A percentile compares a stretch with the other conserved stretches of the same genome.
These are phyloP conservation scores for Nothura maculosa DNA, from an alignment of 2,797 vertebrate genomes.

Conservation along the genomic window DNA sequence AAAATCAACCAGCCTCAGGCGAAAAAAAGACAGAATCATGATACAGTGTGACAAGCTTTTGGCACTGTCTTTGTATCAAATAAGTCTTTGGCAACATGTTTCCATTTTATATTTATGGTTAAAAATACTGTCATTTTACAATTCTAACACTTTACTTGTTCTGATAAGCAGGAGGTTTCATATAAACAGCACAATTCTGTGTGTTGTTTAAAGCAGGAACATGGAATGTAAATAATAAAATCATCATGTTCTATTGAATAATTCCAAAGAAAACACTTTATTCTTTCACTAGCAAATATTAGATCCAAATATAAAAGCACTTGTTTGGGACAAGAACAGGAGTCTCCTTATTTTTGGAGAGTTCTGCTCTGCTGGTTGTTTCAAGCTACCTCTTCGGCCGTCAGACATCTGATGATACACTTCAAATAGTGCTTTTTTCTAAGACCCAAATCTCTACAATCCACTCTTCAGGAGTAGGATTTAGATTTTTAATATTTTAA, in stretches of 20 bases:
- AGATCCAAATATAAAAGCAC: not conserved
- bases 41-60: conserved; percentile 55
- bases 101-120: conserved; percentile 50
- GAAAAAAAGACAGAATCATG: conserved; percentile 55
- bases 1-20: conserved; percentile 53
- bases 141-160: conserved; percentile 44
- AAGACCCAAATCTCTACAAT: not conserved
- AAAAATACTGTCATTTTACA: conserved; percentile 30
- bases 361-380: not conserved
- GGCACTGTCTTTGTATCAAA: conserved; percentile 23
- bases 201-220: conserved; percentile 13
- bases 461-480: not conserved
- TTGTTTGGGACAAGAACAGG: not conserved
- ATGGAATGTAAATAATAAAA: conserved; percentile 38
- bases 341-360: not conserved
- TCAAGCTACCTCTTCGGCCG: not conserved
- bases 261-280: conserved; percentile 4
- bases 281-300: not conserved
- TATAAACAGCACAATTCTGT: conserved; percentile 22
- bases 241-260: not conserved
- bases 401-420: not conserved
- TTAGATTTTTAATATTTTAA: not conserved
- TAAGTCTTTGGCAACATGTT: conserved; percentile 32
- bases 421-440: not conserved
- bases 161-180: not conserved